Conservation (phyloP, 2,113 vertebrate genomes). For the Uropsilus gracilis region DNA sequence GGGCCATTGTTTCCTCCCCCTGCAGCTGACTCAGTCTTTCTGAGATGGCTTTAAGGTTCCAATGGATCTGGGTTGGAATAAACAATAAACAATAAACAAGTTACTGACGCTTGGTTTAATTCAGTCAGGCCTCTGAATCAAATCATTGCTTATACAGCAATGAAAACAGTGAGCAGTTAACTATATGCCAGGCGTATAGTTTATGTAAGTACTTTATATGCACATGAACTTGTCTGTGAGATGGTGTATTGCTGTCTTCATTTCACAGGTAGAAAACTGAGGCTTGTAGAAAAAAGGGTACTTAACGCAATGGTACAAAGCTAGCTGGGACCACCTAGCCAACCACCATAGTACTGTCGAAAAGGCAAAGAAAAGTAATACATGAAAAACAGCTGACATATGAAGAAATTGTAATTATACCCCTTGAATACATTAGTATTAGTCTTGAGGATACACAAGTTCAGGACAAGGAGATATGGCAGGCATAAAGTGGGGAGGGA, state of each 20-base stretch:
- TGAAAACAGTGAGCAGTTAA: not conserved
- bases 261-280: not conserved
- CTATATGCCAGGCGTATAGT: not conserved
- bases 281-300: not conserved
- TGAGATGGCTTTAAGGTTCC: not conserved
- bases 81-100: no score
- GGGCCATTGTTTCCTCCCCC: fast-evolving
- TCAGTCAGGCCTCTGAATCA: not conserved
- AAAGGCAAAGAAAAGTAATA: not conserved
- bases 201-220: not conserved
- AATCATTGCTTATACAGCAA: not conserved
- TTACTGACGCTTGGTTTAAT: not conserved
- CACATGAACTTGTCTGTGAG: not conserved
- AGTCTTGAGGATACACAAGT: not conserved
- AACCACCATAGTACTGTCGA: not conserved
- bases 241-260: not conserved
- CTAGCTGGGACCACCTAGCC: not conserved
- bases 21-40: not conserved
- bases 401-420: not conserved
- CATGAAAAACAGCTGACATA: not conserved
- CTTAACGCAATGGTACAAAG: not conserved
- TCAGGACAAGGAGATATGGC: not conserved
- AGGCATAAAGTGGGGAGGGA: not conserved
- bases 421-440: not conserved
- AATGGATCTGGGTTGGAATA: fast-evolving